Evolutionary conservation across 2,888 invertebrate species (phyloP), one percentile per base, ranked within the genome.

Genomic region (Coenonympha arcania): DNA sequence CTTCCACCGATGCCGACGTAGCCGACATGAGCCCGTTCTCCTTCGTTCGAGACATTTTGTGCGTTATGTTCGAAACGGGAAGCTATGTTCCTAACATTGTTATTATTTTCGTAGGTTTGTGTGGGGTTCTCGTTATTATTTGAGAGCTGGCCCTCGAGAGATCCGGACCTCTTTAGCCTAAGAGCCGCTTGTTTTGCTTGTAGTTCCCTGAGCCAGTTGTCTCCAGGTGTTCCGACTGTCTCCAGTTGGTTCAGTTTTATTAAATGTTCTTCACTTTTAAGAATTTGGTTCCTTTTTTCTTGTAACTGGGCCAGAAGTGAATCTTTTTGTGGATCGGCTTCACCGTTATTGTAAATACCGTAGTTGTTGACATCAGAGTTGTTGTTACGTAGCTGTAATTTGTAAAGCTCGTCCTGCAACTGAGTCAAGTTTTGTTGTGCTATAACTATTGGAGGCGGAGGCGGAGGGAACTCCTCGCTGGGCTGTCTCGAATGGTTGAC

Each of bases 391-490:
- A 66, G 70, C 62, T 81, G 77, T 41, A 89, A 80, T 61, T 87
- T 86, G 55, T 83, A 79, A 5, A 89, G 71, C 70, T 90, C 89
- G 56, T 90, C 89, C 52, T 90, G 89, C 0, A 91, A 76, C 0
- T 90, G 89, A 16, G 89, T 89, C 55, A 92, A 79, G 57, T 93
- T 39, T 24, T 39, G 39, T 15, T 39, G 39, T 24, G 39, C 39
- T 22, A 39, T 39, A 24, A 39, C 92, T 39, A 93, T 88, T 0
- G 92, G 92, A 1, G 93, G 92, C 0, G 95, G 95, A n/a, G 94
- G 94, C 4, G 95, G 95, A 40, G 95, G 95, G 64, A 95, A 95
- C 64, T 95, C 95, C 76, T 95, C 95, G 72, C 95, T 95, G 0
- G 93, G 90, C 73, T 95, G 95, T 40, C 95, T 86, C 1, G 95